phyloP scores from a whole-genome alignment of 1,140 invertebrate genomes.

The Drosophila murphyi region DNA sequence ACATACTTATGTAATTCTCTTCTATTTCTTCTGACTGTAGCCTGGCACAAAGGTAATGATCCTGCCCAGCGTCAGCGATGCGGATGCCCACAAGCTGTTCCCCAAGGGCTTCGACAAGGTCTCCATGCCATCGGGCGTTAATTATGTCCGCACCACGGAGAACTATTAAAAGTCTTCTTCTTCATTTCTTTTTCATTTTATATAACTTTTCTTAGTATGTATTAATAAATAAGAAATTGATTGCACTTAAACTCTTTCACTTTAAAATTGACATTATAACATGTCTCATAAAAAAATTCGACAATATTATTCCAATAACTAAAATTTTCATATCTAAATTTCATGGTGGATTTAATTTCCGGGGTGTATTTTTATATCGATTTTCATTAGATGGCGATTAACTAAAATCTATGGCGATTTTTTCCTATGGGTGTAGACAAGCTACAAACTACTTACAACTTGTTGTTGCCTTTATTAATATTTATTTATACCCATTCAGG shows the following conservation, averaged over 20 bases:
- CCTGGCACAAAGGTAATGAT: slow-evolving; percentile 93
- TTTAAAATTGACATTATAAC: no score
- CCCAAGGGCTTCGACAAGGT: slow-evolving; percentile 89
- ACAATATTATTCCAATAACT: no score
- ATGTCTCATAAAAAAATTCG: no score
- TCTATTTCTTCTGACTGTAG: slow-evolving; percentile 84
- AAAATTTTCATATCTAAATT: no score
- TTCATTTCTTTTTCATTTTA: no score
- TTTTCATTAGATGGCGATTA: no score
- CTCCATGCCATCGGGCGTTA: slow-evolving; percentile 91
- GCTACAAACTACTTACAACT: not conserved
- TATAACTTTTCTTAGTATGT: not conserved
- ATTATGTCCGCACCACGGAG: slow-evolving; percentile 91
- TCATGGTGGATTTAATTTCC: no score
- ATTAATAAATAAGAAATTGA: slow-evolving; percentile 2
- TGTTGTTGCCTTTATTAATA: not conserved
- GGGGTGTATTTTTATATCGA: no score
- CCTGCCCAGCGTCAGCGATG: slow-evolving; percentile 89
- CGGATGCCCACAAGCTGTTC: slow-evolving; percentile 90
- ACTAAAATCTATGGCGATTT: no score
- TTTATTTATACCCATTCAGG: not conserved
- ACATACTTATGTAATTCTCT: not conserved
- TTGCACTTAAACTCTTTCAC: no score
- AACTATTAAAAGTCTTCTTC: slow-evolving; percentile 85
- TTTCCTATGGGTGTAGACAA: no score